phyloP scores from a whole-genome alignment of 2,888 invertebrate species.

The Drosophila emarginata region DNA sequence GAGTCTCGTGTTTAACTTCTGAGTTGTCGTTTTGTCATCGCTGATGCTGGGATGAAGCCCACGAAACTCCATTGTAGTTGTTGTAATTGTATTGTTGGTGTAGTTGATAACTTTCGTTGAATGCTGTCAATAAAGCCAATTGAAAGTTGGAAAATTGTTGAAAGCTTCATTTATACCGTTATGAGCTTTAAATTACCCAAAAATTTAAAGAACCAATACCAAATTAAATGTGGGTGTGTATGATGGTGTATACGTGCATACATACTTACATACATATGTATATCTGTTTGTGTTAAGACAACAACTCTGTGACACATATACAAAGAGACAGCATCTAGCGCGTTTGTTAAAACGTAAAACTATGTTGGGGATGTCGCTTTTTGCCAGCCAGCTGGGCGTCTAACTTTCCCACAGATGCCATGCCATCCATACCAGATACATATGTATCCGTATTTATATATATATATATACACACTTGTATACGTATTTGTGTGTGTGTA shows the following conservation, averaged over 20 bases:
- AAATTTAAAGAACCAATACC: slow-evolving; percentile 7
- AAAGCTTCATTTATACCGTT: slow-evolving; percentile 6
- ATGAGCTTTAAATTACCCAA: slow-evolving; percentile 8
- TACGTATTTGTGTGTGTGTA: not conserved
- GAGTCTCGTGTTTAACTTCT: slow-evolving; percentile 49
- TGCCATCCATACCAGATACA: slow-evolving; percentile 5
- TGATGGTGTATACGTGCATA: not conserved
- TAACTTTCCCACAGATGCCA: slow-evolving; percentile 32
- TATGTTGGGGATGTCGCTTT: slow-evolving; percentile 46
- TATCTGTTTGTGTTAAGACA: slow-evolving; percentile 8
- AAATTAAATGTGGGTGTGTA: not conserved
- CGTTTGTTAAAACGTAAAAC: slow-evolving; percentile 45
- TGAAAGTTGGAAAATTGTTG: slow-evolving; percentile 48
- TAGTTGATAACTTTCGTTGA: slow-evolving; percentile 52
- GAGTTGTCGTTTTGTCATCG: slow-evolving; percentile 34
- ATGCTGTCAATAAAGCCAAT: slow-evolving; percentile 55
- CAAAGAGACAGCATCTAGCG: slow-evolving; percentile 11
- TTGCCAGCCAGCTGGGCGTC: slow-evolving; percentile 65
- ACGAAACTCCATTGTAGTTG: slow-evolving; percentile 7
- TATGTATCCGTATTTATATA: slow-evolving; percentile 10
- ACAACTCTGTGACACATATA: slow-evolving; percentile 16
- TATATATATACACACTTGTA: slow-evolving; percentile 12
- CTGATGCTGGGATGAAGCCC: slow-evolving; percentile 27
- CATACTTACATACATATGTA: too few relatives aligned
- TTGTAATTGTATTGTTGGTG: slow-evolving; percentile 38